Conservation (phyloP, 2,888 invertebrate species). For the Agriopis marginaria region DNA sequence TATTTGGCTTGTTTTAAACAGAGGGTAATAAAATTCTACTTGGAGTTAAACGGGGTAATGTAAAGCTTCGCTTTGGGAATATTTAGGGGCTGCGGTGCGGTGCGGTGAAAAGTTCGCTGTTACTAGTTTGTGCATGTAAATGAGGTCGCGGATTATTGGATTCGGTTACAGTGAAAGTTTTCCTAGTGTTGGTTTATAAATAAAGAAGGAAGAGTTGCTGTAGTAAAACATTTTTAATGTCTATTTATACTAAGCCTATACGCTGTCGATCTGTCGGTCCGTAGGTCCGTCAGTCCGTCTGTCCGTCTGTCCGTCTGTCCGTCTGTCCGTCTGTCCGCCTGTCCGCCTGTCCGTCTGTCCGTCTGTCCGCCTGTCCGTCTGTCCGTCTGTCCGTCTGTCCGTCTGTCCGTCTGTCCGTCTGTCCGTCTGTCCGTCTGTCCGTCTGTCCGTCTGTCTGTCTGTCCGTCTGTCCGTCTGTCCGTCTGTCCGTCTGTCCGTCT, state of each 20-base stretch:
- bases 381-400: too few relatives aligned
- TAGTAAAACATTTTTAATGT: background rate
- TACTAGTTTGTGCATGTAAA: conserved; percentile 17
- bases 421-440: too few relatives aligned
- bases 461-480: too few relatives aligned
- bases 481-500: too few relatives aligned
- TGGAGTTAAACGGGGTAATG: conserved; percentile 20
- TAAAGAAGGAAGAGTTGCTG: background rate
- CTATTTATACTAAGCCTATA: background rate
- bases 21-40: conserved; percentile 27
- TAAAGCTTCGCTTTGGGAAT: conserved; percentile 29
- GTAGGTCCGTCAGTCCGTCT: too few relatives aligned
- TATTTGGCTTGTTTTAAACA: conserved; percentile 32
- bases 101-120: conserved; percentile 14
- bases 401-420: too few relatives aligned
- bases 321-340: too few relatives aligned
- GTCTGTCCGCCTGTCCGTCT: too few relatives aligned
- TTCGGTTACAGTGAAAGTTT: conserved; percentile 1
- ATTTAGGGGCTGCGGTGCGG: conserved; percentile 20
- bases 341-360: too few relatives aligned
- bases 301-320: too few relatives aligned
- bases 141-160: conserved; percentile 14
- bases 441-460: too few relatives aligned
- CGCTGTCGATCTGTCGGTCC: too few relatives aligned
- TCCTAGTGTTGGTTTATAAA: conserved; percentile 1